Base-by-base conservation (phyloP, 1,140 invertebrate genomes). In the Lanistes nyassanus region DNA sequence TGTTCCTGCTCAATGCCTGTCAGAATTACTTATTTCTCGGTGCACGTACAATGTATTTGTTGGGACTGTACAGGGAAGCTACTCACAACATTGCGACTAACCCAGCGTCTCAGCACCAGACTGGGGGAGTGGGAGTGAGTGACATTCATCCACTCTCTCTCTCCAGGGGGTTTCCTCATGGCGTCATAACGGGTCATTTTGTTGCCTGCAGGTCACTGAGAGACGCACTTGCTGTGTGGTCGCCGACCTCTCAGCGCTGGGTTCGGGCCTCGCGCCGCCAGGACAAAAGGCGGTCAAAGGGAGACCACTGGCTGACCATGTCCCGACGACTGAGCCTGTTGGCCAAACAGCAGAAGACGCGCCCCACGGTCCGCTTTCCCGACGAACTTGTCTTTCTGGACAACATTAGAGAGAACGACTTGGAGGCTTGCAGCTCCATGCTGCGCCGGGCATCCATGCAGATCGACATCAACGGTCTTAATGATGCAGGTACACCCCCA, bases 321-420 rank as follows among this genome's bases (percentile, higher is more conserved):
- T 88, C 86, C 74, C 79, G 88, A 65, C 56, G 87, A 56, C 84
- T 86, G 16, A 89, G 88, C 80, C 79, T 89, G 36, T 83, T 76
- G 36, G 83, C 83, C 16, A 88, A 88, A 77, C 82, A 88, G 75
- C 82, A 88, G 69, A 82, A 86, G 55, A 82, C 82, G 19, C 85
- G 84, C 77, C 83, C 86, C 0, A 77, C 81, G 47, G 88, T 88
- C 19, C 77, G 85, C 31, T 89, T 89, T 74, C 81, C 88, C 9
- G 88, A 89, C 73, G 88, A 89, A 68, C 73, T 89, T 16, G 87
- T 89, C 21, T 88, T 89, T 76, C 76, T 88, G 69, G 88, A 89
- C 74, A 86, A 85, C 80, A 86, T 89, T 21, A 88, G 87, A 60
- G 88, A 88, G 74, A 88, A 89, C 78, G 88, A 89, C 69, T 80